Conservation (phyloP, 2,888 invertebrate genomes). For the Cheilosia urbana region DNA sequence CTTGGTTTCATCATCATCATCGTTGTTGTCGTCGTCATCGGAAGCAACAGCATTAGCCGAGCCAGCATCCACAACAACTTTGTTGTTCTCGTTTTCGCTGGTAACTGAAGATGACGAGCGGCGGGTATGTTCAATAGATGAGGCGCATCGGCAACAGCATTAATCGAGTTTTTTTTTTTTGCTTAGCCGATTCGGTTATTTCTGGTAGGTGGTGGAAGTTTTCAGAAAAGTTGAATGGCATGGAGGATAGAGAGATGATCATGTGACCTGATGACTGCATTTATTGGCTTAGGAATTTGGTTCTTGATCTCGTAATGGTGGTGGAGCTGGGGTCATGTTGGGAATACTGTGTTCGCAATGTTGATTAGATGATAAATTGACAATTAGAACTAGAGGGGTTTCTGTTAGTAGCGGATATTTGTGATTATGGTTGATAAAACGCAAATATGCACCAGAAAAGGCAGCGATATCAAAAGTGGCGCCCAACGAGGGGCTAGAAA, state of each 20-base stretch:
- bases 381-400: background rate
- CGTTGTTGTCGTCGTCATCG: conserved; percentile 28
- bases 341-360: background rate
- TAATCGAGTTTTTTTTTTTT: background rate
- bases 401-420: background rate
- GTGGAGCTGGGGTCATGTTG: background rate
- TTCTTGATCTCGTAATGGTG: conserved; percentile 10
- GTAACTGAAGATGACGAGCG: conserved; percentile 31
- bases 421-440: background rate
- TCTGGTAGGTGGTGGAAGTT: conserved; percentile 49
- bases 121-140: conserved; percentile 48
- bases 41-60: conserved; percentile 13
- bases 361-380: background rate
- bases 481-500: too few species aligned
- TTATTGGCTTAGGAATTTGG: conserved; percentile 34
- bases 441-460: too few species aligned
- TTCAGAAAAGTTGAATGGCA: conserved; percentile 18
- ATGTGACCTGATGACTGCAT: conserved; percentile 48
- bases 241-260: conserved; percentile 35
- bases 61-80: conserved; percentile 22
- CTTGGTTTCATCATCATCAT: conserved; percentile 35
- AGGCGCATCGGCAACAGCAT: conserved; percentile 16
- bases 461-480: too few species aligned
- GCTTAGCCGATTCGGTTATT: conserved; percentile 35
- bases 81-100: conserved; percentile 43